phyloP scores from a whole-genome alignment of 2,888 invertebrate genomes.

The Eumerus sabulonum region DNA sequence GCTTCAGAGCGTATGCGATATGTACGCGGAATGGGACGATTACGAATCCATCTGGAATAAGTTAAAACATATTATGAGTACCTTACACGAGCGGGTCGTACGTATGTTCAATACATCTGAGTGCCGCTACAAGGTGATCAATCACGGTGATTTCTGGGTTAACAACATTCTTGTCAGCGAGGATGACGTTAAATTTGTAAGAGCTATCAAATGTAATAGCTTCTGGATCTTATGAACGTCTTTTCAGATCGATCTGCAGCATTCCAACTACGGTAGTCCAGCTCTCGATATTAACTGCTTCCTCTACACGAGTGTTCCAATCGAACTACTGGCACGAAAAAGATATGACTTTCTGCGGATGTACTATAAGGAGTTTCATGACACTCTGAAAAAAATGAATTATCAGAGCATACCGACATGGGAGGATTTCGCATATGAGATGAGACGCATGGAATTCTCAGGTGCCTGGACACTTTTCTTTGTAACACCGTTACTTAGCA shows the following conservation, averaged over 20 bases:
- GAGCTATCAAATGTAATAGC: neutral
- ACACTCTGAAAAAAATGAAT: conserved; percentile 70
- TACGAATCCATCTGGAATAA: conserved; percentile 77
- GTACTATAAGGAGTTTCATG: conserved; percentile 59
- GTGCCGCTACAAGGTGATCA: conserved; percentile 75
- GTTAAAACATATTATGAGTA: conserved; percentile 72
- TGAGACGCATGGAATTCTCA: conserved; percentile 49
- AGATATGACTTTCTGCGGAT: conserved; percentile 61
- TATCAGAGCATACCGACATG: conserved; percentile 71
- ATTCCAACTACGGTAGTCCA: conserved; percentile 75
- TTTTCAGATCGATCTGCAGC: conserved; percentile 75
- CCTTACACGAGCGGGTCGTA: conserved; percentile 65
- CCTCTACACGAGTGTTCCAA: conserved; percentile 74
- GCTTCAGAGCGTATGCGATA: conserved; percentile 64
- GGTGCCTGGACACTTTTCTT: conserved; percentile 30
- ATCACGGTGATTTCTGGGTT: conserved; percentile 80
- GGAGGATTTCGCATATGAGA: conserved; percentile 72
- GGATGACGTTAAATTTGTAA: conserved; percentile 64
- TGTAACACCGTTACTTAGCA: conserved; percentile 23
- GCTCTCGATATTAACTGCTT: conserved; percentile 78
- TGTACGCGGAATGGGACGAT: conserved; percentile 75
- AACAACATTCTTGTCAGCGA: conserved; percentile 80
- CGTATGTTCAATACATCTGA: conserved; percentile 10
- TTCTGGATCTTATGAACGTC: neutral
- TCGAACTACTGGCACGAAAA: conserved; percentile 72